These are phyloP conservation scores for Phalacrocorax carbo DNA, from an alignment of 2,113 vertebrate genomes.

Conservation along the genomic window DNA sequence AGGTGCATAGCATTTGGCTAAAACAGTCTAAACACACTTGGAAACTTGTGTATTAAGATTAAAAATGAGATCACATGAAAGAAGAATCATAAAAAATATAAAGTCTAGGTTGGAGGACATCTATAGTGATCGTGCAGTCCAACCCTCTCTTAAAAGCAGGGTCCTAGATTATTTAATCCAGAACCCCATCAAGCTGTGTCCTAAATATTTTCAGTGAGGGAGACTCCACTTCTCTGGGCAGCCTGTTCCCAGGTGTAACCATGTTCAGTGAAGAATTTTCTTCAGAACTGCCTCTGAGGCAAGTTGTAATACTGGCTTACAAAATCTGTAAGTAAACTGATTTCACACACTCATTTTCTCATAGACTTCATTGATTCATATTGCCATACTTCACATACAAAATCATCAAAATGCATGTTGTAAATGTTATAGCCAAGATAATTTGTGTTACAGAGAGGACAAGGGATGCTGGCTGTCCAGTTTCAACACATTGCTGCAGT, in stretches of 20 bases:
- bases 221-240: not conserved
- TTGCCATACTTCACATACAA: not conserved
- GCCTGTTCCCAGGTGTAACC: not conserved
- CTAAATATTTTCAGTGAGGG: not conserved
- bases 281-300: not conserved
- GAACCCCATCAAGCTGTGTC: not conserved
- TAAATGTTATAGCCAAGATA: not conserved
- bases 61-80: not conserved
- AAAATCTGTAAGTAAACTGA: not conserved
- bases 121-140: not conserved
- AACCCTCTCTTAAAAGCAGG: not conserved
- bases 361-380: not conserved
- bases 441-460: not conserved
- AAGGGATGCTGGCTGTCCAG: not conserved
- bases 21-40: not conserved
- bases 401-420: not conserved
- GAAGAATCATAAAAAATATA: not conserved
- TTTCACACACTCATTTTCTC: not conserved
- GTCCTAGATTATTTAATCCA: not conserved
- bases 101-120: not conserved
- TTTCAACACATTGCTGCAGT: not conserved
- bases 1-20: not conserved
- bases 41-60: not conserved
- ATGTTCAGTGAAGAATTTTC: not conserved
- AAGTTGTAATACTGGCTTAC: not conserved